A percentile compares a stretch with the other conserved stretches of the same genome.
Evolutionary conservation across 2,797 vertebrate genomes (phyloP).

Genomic region (Orestias chungarensis): DNA sequence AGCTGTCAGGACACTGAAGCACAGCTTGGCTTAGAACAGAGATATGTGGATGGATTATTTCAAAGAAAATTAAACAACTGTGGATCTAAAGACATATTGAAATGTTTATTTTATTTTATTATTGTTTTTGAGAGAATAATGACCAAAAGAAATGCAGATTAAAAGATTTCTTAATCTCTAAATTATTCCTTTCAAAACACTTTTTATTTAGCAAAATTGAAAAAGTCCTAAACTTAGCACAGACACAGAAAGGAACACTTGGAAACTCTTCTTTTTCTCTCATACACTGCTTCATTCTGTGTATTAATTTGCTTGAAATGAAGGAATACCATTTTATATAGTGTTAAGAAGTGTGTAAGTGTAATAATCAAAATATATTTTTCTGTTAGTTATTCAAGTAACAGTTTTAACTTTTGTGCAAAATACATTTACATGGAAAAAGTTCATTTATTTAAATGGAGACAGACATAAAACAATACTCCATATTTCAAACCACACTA

Average conservation of each 20-base stretch:
- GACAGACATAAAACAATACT: no score
- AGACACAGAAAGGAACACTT: conserved; percentile 11
- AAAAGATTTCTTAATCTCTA: conserved; percentile 25
- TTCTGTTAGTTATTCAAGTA: not conserved
- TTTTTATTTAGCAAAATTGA: conserved; percentile 13
- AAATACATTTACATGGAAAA: conserved; percentile 9
- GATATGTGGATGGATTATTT: conserved; percentile 55
- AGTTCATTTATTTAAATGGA: not conserved
- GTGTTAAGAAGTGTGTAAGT: conserved; percentile 38
- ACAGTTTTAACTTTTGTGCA: not conserved
- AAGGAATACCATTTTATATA: conserved; percentile 59
- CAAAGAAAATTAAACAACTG: conserved; percentile 60
- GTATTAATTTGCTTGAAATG: conserved; percentile 9
- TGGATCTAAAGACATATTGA: conserved; percentile 40
- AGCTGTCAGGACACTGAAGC: conserved; percentile 64
- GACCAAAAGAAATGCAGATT: conserved; percentile 6
- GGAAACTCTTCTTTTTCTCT: conserved; percentile 5
- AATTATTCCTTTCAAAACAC: not conserved
- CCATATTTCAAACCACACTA: no score
- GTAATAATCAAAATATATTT: not conserved
- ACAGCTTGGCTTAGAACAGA: conserved; percentile 48
- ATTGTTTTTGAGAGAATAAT: not conserved
- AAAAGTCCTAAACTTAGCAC: conserved; percentile 22
- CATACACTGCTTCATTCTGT: not conserved
- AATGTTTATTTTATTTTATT: conserved; percentile 45